A percentile compares a stretch with the other conserved stretches of the same genome.
phyloP scores from a whole-genome alignment of 1,140 invertebrate genomes.

The Holcopasites calliopsidis region DNA sequence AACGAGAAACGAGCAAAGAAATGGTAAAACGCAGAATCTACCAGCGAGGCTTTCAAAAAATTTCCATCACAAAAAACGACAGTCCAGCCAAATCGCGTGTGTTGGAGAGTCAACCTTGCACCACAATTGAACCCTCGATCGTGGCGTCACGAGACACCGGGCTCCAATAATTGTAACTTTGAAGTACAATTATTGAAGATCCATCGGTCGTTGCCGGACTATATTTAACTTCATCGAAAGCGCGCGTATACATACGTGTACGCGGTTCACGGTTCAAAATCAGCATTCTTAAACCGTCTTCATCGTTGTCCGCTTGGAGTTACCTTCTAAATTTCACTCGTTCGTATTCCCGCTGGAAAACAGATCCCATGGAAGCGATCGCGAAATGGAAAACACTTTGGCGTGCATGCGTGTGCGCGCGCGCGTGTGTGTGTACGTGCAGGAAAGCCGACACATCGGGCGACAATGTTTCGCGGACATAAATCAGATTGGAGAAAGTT shows the following conservation, averaged over 20 bases:
- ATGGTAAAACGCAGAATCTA: too few relatives aligned
- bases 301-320: too few relatives aligned
- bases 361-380: too few relatives aligned
- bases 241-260: too few relatives aligned
- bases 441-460: slow-evolving; percentile 39
- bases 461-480: slow-evolving; percentile 47
- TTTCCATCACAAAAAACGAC: slow-evolving; percentile 26
- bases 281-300: too few relatives aligned
- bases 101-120: background rate
- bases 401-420: too few relatives aligned
- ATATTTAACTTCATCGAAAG: background rate
- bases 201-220: background rate
- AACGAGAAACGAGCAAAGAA: too few relatives aligned
- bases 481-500: slow-evolving; percentile 50
- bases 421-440: too few relatives aligned
- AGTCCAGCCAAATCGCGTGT: background rate
- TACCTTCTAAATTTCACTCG: too few relatives aligned
- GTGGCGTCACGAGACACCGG: background rate
- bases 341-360: too few relatives aligned
- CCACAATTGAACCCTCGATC: background rate
- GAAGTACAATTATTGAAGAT: background rate
- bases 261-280: too few relatives aligned
- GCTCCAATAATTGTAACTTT: slow-evolving; percentile 23
- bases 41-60: background rate
- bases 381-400: too few relatives aligned